Conservation (phyloP, 2,797 vertebrate genomes). For the Falco columbarius region DNA sequence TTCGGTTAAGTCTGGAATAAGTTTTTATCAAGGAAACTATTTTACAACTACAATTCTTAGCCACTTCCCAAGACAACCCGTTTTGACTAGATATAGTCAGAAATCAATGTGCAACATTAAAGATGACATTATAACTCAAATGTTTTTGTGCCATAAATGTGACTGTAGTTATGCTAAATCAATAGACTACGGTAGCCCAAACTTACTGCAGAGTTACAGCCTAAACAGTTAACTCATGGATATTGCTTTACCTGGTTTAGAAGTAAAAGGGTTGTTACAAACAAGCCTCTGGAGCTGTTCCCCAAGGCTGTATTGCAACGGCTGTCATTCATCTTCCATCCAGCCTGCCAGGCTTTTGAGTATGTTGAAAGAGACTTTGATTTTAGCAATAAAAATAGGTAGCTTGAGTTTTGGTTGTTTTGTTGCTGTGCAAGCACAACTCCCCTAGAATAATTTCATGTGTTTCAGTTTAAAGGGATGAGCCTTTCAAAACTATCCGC, state of each 20-base stretch:
- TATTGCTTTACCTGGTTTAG: conserved; percentile 26
- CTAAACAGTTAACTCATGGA: conserved; percentile 8
- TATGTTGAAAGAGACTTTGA: not conserved
- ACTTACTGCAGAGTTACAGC: not conserved
- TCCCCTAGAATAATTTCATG: not conserved
- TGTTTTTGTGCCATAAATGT: not conserved
- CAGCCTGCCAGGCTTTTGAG: not conserved
- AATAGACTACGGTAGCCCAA: not conserved
- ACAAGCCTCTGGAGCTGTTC: not conserved
- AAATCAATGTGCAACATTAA: not conserved
- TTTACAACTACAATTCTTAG: not conserved
- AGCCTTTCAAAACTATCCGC: not conserved
- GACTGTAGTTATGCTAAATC: conserved; percentile 8
- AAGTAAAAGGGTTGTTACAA: conserved; percentile 37
- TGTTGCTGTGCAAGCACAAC: conserved; percentile 6
- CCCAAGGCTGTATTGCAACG: not conserved
- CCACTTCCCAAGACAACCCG: not conserved
- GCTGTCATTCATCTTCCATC: conserved; percentile 14
- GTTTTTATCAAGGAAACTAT: not conserved
- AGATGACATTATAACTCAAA: not conserved
- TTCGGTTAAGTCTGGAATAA: not conserved
- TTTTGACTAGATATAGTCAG: not conserved
- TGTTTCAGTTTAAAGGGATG: not conserved
- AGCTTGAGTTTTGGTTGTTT: not conserved
- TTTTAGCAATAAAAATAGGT: conserved; percentile 18